A percentile compares a stretch with the other conserved stretches of the same genome.
phyloP scores from a whole-genome alignment of 2,113 vertebrate genomes.

The Ovis canadensis region DNA sequence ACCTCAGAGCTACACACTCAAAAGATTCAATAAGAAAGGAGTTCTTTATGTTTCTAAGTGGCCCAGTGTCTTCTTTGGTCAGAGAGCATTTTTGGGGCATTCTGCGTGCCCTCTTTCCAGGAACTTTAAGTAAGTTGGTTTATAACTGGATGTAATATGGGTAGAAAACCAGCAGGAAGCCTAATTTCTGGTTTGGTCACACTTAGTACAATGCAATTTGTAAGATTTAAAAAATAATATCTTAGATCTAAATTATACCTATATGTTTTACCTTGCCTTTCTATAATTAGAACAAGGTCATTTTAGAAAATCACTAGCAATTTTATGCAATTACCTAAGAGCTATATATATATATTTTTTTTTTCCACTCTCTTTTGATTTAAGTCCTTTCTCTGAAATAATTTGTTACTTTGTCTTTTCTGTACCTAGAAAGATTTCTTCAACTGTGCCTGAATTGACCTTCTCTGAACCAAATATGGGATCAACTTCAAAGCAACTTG shows the following conservation, averaged over 20 bases:
- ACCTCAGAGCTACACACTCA: not conserved
- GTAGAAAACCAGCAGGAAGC: not conserved
- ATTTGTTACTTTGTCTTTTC: not conserved
- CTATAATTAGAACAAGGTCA: slow-evolving; percentile 8
- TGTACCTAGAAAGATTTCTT: not conserved
- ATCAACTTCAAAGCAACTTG: not conserved
- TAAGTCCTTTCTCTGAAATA: not conserved
- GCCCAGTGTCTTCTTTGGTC: not conserved
- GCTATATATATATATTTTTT: not conserved
- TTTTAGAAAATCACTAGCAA: not conserved
- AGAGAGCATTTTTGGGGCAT: not conserved
- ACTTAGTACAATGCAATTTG: not conserved
- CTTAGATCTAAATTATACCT: slow-evolving; percentile 8
- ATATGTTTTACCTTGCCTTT: not conserved
- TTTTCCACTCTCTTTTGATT: not conserved
- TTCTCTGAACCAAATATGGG: not conserved
- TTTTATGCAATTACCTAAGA: not conserved
- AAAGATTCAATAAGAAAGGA: not conserved
- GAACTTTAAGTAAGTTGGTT: not conserved
- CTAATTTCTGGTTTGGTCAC: not conserved
- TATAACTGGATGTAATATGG: not conserved
- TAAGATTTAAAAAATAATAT: slow-evolving; percentile 24
- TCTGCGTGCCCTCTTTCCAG: not conserved
- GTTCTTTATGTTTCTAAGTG: not conserved
- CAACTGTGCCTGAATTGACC: not conserved